Conservation (phyloP, 2,797 vertebrate species). For the Perodicticus potto region DNA sequence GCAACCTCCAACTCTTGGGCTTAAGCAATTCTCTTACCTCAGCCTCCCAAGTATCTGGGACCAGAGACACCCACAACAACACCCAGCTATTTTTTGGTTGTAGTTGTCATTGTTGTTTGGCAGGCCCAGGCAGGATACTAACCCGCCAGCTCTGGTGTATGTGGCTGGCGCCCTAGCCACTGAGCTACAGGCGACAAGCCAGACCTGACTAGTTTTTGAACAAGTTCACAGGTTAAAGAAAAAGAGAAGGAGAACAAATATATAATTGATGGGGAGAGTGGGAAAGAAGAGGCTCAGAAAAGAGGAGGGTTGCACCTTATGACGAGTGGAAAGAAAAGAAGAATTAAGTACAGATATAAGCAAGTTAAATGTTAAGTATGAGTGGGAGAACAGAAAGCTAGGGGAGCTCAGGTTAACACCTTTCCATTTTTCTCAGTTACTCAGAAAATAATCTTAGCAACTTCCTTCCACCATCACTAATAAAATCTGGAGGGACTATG, state of each 20-base stretch:
- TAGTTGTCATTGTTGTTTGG: too few species aligned
- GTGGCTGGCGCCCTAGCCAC: too few species aligned
- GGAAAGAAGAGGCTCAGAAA: not conserved
- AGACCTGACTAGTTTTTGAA: not conserved
- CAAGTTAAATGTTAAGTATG: not conserved
- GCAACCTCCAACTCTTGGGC: too few species aligned
- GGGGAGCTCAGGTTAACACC: not conserved
- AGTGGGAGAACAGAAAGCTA: not conserved
- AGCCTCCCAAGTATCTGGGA: too few species aligned
- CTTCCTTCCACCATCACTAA: not conserved
- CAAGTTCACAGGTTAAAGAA: slow-evolving; percentile 1
- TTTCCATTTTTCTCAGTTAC: slow-evolving; percentile 16
- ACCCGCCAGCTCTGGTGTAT: too few species aligned
- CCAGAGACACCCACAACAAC: too few species aligned
- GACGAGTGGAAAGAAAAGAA: not conserved
- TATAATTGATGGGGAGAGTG: not conserved
- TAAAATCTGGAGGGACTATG: not conserved
- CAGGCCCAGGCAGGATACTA: too few species aligned
- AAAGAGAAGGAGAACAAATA: not conserved
- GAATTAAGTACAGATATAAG: not conserved
- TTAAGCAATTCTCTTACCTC: too few species aligned
- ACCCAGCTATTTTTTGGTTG: too few species aligned
- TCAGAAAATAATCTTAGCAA: slow-evolving; percentile 8
- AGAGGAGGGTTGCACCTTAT: not conserved
- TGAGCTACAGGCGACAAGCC: too few species aligned